Evolutionary conservation across 2,113 vertebrate species (phyloP).

Genomic region (Dromiciops gliroides): DNA sequence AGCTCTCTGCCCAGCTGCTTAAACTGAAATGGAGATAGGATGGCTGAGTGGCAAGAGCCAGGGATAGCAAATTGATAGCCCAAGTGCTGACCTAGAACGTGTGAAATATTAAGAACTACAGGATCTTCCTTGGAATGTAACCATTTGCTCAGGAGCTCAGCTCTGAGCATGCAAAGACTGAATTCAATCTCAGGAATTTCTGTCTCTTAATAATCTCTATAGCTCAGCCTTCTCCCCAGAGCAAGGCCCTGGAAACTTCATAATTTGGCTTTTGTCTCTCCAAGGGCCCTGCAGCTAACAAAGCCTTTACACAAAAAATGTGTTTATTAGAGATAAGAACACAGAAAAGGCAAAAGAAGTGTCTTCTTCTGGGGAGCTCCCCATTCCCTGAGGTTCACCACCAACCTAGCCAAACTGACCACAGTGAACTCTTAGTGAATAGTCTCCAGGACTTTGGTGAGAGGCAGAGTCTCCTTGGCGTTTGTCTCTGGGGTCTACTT

Average conservation of each 20-base stretch:
- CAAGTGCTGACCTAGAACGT: not conserved
- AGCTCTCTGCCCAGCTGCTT: not conserved
- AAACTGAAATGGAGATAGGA: not conserved
- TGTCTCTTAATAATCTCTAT: not conserved
- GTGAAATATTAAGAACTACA: not conserved
- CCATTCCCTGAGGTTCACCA: not conserved
- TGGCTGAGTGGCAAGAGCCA: not conserved
- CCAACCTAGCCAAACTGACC: not conserved
- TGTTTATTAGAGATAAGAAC: not conserved
- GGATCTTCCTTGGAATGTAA: not conserved
- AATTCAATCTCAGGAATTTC: not conserved
- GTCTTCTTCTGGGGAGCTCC: not conserved
- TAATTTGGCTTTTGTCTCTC: not conserved
- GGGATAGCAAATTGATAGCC: not conserved
- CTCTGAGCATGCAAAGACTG: not conserved
- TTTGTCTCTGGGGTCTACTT: not conserved
- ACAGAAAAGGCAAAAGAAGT: not conserved
- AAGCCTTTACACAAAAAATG: not conserved
- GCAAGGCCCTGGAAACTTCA: not conserved
- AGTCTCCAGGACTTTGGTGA: not conserved
- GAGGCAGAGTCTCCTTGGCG: not conserved
- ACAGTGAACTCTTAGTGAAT: not conserved
- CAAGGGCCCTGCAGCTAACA: not conserved
- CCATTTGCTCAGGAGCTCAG: not conserved
- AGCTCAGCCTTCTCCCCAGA: not conserved